Evolutionary conservation across 2,113 vertebrate genomes (phyloP), one percentile per base, ranked within the genome.

Genomic region (Pterophyllum scalare): DNA sequence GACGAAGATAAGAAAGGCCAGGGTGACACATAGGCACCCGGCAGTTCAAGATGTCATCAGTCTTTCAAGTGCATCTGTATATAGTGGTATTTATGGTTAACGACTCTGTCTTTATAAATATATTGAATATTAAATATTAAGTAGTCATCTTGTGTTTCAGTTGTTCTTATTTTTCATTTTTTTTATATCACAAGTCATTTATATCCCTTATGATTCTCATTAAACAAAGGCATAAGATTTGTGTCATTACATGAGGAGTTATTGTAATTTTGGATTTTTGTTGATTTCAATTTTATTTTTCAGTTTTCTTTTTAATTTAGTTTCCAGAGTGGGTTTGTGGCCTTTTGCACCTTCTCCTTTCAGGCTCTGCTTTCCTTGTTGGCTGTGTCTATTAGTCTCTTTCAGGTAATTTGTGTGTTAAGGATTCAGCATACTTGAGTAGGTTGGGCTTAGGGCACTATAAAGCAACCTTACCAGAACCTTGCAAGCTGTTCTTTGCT

Each of bases 1-100:
- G 86, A 88, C 80, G 77, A 74, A 78, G 77, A 84, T 12, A 15
- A 82, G 54, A 38, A 76, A 85, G 67, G 60, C 79, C 58, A 2
- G 57, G 28, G 28, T 46, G 81, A 80, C 77, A 38, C 20, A 35
- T 6, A 3, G 4, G 60, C 1, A 6, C 31, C 13, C 38, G 76
- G 40, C 24, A 61, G 60, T 87, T 85, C 8, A 59, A 74, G 31
- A 59, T 31, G 60, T 72, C 28, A 3, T 56, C 46, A 3, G 24
- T 70, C 65, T 70, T 70, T 70, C 49, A 70, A 20, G 54, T 35
- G 26, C 14, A 26, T 43, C 11, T 72, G 43, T 54, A 1, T 31
- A 14, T n/a, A 33, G 10, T 19, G 0, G 7, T n/a, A 31, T 26
- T 49, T 14, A n/a, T 54, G 46, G 11, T 0, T 33, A 72, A 72